phyloP scores from a whole-genome alignment of 2,888 invertebrate genomes.

The Siphonodentalium dalli region DNA sequence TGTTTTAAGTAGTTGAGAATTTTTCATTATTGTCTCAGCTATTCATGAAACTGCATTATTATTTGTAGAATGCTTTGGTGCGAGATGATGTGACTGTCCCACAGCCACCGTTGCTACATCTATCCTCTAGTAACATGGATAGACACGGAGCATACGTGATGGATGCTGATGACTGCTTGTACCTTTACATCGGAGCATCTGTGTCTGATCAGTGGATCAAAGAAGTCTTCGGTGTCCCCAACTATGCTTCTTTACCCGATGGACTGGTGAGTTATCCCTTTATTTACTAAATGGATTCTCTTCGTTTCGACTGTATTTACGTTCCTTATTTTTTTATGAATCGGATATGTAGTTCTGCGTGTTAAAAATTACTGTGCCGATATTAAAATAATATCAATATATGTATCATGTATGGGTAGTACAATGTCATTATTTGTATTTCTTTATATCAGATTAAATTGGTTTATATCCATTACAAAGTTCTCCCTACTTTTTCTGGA shows the following conservation, averaged over 20 bases:
- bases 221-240: slow-evolving; percentile 75
- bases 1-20: not conserved
- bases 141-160: slow-evolving; percentile 87
- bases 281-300: not conserved
- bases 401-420: no score
- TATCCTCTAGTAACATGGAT: slow-evolving; percentile 79
- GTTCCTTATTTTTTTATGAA: not conserved
- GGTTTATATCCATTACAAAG: no score
- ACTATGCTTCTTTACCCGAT: slow-evolving; percentile 54
- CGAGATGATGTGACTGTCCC: slow-evolving; percentile 60
- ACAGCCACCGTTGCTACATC: slow-evolving; percentile 79
- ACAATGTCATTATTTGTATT: no score
- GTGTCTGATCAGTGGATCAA: slow-evolving; percentile 78
- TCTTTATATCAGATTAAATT: no score
- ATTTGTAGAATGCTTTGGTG: slow-evolving; percentile 54
- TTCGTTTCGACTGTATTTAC: no score
- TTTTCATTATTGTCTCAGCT: not conserved
- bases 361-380: not conserved
- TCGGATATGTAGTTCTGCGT: not conserved
- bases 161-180: slow-evolving; percentile 84
- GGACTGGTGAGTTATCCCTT: slow-evolving; percentile 43
- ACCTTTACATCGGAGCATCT: slow-evolving; percentile 83
- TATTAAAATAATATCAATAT: no score
- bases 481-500: no score
- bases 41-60: not conserved